A percentile compares a stretch with the other conserved stretches of the same genome.
phyloP scores from a whole-genome alignment of 2,888 invertebrate species.

The Pheosia gnoma region DNA sequence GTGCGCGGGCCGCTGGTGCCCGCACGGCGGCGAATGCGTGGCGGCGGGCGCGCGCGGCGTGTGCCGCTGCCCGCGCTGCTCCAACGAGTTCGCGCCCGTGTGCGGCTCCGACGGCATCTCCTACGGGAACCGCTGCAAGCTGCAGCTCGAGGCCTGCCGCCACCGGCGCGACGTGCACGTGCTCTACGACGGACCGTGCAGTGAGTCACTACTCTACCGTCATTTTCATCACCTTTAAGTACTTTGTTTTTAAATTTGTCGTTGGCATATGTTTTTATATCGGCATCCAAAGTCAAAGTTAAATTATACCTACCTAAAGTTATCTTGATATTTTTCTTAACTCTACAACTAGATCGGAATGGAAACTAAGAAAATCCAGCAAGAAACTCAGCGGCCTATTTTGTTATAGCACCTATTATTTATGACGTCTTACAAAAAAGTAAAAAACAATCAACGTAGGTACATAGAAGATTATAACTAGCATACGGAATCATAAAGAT shows the following conservation, averaged over 20 bases:
- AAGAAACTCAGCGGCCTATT: no score
- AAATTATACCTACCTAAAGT: no score
- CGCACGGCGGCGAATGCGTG: slow-evolving; percentile 88
- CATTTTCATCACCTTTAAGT: neutral
- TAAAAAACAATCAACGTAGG: no score
- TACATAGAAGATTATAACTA: no score
- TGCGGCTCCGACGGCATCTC: slow-evolving; percentile 93
- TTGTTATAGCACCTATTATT: no score
- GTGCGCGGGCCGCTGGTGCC: slow-evolving; percentile 88
- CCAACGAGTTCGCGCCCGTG: slow-evolving; percentile 93
- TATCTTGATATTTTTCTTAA: no score
- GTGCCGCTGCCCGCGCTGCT: slow-evolving; percentile 94
- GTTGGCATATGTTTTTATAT: no score
- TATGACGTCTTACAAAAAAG: no score
- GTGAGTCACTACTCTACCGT: slow-evolving; percentile 84
- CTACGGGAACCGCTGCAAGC: slow-evolving; percentile 92
- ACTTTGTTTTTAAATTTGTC: neutral
- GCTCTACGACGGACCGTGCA: slow-evolving; percentile 92
- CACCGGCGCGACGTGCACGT: slow-evolving; percentile 89
- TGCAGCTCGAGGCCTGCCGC: slow-evolving; percentile 91
- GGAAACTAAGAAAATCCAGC: no score
- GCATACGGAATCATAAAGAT: neutral
- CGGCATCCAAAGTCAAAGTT: no score
- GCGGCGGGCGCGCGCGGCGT: slow-evolving; percentile 88
- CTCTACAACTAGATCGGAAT: no score